These are phyloP conservation scores for Amblyraja radiata DNA, from an alignment of 2,797 vertebrate species.

Conservation along the genomic window DNA sequence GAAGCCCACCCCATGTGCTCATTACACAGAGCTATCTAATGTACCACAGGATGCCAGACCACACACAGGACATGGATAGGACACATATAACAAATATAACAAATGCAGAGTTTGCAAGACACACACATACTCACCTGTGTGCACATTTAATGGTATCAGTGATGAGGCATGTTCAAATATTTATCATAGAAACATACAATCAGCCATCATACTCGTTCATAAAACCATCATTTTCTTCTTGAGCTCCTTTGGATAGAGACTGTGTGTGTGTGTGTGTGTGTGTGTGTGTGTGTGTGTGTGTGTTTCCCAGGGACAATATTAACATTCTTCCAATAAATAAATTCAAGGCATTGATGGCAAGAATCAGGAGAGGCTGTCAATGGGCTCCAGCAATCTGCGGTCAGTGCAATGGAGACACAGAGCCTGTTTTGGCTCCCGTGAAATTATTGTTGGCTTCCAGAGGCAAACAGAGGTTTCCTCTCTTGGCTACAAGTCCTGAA, in stretches of 20 bases:
- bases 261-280: neutral
- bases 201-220: neutral
- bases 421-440: neutral
- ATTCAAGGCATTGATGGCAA: neutral
- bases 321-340: conserved; percentile 28
- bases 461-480: neutral
- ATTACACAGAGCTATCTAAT: neutral
- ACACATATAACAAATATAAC: neutral
- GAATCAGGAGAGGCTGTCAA: neutral
- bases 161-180: conserved; percentile 23
- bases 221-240: conserved; percentile 2
- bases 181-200: neutral
- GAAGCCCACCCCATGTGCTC: neutral
- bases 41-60: neutral
- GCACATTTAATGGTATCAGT: neutral
- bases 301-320: conserved; percentile 30
- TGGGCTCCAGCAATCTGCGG: neutral
- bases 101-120: neutral
- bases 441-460: conserved; percentile 24
- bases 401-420: neutral
- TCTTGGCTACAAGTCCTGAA: neutral
- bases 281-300: neutral
- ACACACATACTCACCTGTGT: neutral
- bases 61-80: neutral
- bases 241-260: conserved; percentile 2